Evolutionary conservation across 37 sponge, comb jelly and placozoan species (phyloP).

Genomic region (Spongilla lacustris): DNA sequence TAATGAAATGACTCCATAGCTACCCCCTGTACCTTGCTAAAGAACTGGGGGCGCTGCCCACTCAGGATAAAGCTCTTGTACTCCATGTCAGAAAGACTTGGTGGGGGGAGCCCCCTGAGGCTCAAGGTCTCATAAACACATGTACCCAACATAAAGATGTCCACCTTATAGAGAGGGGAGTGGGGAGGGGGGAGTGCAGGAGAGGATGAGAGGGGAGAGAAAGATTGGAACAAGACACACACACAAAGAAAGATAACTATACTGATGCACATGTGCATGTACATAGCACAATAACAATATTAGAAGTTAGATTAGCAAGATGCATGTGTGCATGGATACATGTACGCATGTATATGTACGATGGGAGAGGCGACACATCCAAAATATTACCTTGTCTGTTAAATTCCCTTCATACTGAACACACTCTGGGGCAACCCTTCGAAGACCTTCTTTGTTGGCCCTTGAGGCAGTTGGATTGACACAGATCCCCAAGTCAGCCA

Average conservation of each 20-base stretch:
- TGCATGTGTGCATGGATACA: too few relatives aligned
- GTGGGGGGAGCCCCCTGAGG: constrained; percentile 44
- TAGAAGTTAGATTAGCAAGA: too few relatives aligned
- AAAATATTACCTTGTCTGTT: constrained; percentile 55
- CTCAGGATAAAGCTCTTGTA: constrained; percentile 37
- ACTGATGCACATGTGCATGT: background rate
- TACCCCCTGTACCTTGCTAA: constrained; percentile 44
- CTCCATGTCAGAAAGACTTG: constrained; percentile 27
- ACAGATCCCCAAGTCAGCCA: constrained; percentile 67
- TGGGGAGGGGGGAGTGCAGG: background rate
- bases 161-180: constrained; percentile 26
- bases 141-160: constrained; percentile 55
- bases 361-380: background rate
- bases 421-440: constrained; percentile 49
- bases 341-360: too few relatives aligned
- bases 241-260: background rate
- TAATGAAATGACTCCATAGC: background rate
- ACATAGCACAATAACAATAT: too few relatives aligned
- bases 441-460: constrained; percentile 18
- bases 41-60: constrained; percentile 47
- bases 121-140: constrained; percentile 71
- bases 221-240: background rate
- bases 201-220: background rate
- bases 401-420: constrained; percentile 20
- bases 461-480: constrained; percentile 43